Evolutionary conservation across 2,888 invertebrate species (phyloP).

Genomic region (Apotomis turbidana): DNA sequence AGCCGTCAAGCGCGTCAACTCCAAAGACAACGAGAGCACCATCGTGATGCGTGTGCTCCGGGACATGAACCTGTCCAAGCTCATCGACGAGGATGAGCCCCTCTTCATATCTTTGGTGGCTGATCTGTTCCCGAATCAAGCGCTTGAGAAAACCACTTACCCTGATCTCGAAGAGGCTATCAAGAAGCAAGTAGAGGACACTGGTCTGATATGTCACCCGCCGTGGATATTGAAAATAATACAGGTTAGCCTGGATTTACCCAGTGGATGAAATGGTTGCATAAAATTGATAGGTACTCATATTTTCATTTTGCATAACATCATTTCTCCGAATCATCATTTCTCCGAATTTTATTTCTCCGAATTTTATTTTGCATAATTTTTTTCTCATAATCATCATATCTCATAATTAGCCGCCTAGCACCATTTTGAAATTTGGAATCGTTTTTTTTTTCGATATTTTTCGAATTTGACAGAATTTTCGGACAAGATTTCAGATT

Average conservation of each 20-base stretch:
- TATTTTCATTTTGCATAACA: too few species aligned
- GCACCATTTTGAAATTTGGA: too few species aligned
- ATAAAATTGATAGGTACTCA: too few species aligned
- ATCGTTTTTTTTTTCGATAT: too few species aligned
- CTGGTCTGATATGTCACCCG: conserved; percentile 94
- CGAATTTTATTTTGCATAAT: too few species aligned
- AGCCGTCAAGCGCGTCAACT: conserved; percentile 95
- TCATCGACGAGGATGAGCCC: conserved; percentile 98
- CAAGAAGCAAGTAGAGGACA: conserved; percentile 90
- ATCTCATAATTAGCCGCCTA: too few species aligned
- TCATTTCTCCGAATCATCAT: too few species aligned
- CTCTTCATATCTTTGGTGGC: conserved; percentile 98
- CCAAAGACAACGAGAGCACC: conserved; percentile 96
- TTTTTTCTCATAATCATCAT: too few species aligned
- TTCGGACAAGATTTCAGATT: too few species aligned
- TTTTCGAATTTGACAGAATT: too few species aligned
- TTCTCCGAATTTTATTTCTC: too few species aligned
- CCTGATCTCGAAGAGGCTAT: conserved; percentile 95
- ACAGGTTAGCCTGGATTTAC: conserved; percentile 82
- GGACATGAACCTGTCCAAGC: conserved; percentile 98
- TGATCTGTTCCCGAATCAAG: conserved; percentile 97
- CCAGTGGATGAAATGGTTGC: too few species aligned
- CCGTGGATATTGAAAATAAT: conserved; percentile 97
- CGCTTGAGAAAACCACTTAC: conserved; percentile 94
- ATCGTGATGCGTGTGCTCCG: conserved; percentile 98